A percentile compares a stretch with the other conserved stretches of the same genome.
phyloP scores from a whole-genome alignment of 2,797 vertebrate genomes.

The Artibeus jamaicensis region DNA sequence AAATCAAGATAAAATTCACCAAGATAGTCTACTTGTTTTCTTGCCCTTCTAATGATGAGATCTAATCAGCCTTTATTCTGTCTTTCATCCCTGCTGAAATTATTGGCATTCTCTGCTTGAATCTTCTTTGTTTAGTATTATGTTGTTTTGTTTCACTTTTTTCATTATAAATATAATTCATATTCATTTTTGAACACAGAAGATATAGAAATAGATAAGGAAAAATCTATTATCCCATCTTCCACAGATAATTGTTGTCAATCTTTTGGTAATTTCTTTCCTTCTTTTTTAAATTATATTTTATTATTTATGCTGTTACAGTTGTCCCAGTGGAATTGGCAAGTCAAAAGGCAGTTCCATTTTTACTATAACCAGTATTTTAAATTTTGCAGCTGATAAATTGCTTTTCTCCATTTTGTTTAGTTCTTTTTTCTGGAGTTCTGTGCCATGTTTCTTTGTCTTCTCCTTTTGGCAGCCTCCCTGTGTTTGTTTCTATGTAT shows the following conservation, averaged over 20 bases:
- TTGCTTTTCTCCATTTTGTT: too few species aligned
- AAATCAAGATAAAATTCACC: slow-evolving; percentile 35
- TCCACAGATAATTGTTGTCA: slow-evolving; percentile 8
- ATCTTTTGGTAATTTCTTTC: neutral
- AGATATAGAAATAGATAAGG: slow-evolving; percentile 46
- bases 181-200: neutral
- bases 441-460: too few species aligned
- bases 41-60: slow-evolving; percentile 19
- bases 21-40: slow-evolving; percentile 7
- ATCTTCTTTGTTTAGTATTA: slow-evolving; percentile 6
- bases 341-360: too few species aligned
- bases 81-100: slow-evolving; percentile 5
- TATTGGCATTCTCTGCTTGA: neutral
- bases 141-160: neutral
- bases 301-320: neutral
- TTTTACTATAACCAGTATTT: too few species aligned
- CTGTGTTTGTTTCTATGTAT: too few species aligned
- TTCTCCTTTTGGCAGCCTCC: too few species aligned
- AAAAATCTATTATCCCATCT: neutral
- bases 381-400: too few species aligned
- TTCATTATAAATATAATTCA: slow-evolving; percentile 33
- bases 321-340: neutral
- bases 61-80: neutral
- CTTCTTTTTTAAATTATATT: neutral
- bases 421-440: too few species aligned